Percentiles rank a stretch among this genome's conserved stretches.
phyloP scores from a whole-genome alignment of 2,888 invertebrate genomes.

The Drosophila meridiana region DNA sequence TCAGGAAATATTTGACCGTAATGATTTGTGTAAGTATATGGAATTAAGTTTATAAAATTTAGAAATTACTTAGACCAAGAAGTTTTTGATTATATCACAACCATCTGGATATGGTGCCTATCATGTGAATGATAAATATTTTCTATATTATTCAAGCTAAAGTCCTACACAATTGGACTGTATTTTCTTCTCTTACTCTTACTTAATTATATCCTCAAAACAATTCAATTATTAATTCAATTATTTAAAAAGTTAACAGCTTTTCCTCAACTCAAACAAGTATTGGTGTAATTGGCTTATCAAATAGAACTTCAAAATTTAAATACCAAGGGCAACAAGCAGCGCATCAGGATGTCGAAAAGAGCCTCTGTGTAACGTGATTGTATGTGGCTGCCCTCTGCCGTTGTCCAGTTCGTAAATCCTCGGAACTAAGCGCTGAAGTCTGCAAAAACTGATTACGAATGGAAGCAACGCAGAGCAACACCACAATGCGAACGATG shows the following conservation, averaged over 20 bases:
- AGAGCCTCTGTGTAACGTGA: constrained; percentile 9
- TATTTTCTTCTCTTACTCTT: too few relatives aligned
- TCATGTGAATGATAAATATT: not conserved
- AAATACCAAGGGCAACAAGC: constrained; percentile 33
- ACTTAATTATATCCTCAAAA: too few relatives aligned
- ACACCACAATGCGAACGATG: constrained; percentile 41
- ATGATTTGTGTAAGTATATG: too few relatives aligned
- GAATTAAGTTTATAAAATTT: too few relatives aligned
- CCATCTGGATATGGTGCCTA: too few relatives aligned
- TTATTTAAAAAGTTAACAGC: not conserved
- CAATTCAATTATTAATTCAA: not conserved
- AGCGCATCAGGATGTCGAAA: constrained; percentile 19
- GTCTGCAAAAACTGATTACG: constrained; percentile 75
- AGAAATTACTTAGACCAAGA: too few relatives aligned
- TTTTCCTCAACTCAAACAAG: not conserved
- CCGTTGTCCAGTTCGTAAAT: constrained; percentile 63
- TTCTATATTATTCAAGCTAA: not conserved
- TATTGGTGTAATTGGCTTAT: constrained; percentile 5
- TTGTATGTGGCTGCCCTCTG: constrained; percentile 20
- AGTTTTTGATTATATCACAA: too few relatives aligned
- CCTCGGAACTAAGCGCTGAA: constrained; percentile 61
- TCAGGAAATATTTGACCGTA: not conserved
- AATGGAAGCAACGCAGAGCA: constrained; percentile 54
- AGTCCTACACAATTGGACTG: not conserved
- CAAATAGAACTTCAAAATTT: constrained; percentile 25